phyloP scores from a whole-genome alignment of 2,113 vertebrate species.

The Pantherophis guttatus region DNA sequence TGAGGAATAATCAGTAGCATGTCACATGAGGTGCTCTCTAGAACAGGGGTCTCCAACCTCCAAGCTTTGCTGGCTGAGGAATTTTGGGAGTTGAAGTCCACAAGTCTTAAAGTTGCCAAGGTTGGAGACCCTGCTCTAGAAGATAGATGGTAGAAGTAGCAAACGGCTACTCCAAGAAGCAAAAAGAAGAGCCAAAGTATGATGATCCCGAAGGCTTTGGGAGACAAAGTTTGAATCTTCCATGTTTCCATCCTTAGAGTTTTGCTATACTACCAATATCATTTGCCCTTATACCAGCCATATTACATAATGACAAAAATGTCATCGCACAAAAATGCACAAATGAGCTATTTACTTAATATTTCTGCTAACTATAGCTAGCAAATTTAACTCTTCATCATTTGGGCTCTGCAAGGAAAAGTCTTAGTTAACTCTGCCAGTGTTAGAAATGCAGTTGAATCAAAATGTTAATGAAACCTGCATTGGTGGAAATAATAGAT shows the following conservation, averaged over 20 bases:
- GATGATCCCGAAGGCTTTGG: not conserved
- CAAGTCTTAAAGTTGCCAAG: no score
- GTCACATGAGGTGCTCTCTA: not conserved
- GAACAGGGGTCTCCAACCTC: not conserved
- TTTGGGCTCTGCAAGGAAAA: not conserved
- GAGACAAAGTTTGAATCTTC: not conserved
- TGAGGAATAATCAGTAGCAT: not conserved
- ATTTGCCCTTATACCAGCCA: not conserved
- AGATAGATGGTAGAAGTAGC: not conserved
- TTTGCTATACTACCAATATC: not conserved
- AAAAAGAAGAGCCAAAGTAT: not conserved
- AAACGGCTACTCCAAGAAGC: not conserved
- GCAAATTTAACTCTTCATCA: not conserved
- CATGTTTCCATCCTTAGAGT: not conserved
- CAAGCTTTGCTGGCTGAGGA: no score
- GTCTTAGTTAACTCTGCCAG: not conserved
- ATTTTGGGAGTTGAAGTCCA: no score
- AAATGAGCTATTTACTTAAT: not conserved
- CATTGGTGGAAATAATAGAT: not conserved
- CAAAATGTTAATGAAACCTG: not conserved
- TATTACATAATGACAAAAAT: not conserved
- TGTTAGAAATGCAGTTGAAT: not conserved
- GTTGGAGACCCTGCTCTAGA: no score
- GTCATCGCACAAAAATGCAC: not conserved
- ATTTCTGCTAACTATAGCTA: not conserved